Conservation (phyloP, 2,113 vertebrate genomes). For the Poicephalus gulielmi region DNA sequence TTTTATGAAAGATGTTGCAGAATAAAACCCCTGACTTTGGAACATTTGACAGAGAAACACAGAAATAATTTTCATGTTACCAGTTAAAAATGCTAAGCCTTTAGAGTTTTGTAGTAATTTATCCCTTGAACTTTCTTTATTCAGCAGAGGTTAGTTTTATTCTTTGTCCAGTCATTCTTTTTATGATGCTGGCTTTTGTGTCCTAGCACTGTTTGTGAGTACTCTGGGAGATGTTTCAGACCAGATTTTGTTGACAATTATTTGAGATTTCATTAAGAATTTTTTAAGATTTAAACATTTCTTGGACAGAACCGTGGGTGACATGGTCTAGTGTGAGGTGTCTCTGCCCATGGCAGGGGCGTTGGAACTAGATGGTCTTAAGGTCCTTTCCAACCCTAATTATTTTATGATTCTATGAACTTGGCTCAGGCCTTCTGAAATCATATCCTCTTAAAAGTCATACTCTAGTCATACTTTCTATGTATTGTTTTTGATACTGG, state of each 20-base stretch:
- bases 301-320: neutral
- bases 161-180: neutral
- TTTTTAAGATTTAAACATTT: neutral
- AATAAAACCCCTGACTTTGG: neutral
- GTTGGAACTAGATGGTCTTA: neutral
- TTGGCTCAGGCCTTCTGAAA: neutral
- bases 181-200: too few relatives aligned
- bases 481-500: neutral
- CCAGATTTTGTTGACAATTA: neutral
- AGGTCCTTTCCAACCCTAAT: neutral
- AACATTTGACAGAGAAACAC: neutral
- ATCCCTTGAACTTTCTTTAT: neutral
- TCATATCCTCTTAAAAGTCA: neutral
- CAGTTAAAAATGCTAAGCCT: neutral
- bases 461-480: neutral
- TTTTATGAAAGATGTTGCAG: neutral
- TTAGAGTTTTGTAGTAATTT: neutral
- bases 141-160: neutral
- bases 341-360: neutral
- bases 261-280: neutral
- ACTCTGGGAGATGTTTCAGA: neutral
- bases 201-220: neutral
- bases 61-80: neutral
- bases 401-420: neutral
- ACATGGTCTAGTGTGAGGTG: neutral